Evolutionary conservation across 2,888 invertebrate species (phyloP).

Genomic region (Oegoconia quadripuncta): DNA sequence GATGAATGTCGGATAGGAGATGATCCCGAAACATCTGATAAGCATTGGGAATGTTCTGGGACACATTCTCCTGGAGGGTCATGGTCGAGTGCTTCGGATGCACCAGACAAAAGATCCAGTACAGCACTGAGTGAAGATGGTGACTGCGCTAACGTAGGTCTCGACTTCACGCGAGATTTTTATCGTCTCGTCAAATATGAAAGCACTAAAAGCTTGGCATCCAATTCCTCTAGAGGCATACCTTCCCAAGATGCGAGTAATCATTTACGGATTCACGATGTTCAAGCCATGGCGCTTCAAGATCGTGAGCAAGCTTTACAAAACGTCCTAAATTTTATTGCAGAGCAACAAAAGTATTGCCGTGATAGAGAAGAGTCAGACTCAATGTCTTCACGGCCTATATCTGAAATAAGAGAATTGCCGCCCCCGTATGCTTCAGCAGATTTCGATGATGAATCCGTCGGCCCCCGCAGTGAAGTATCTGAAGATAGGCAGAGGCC

Average conservation of each 20-base stretch:
- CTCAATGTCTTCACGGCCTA: constrained; percentile 73
- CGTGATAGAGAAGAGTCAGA: constrained; percentile 79
- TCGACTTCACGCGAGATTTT: constrained; percentile 89
- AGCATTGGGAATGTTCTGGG: constrained; percentile 82
- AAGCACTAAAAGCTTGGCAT: constrained; percentile 88
- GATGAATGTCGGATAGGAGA: constrained; percentile 81
- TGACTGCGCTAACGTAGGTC: constrained; percentile 83
- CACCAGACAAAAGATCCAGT: constrained; percentile 84
- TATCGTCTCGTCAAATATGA: constrained; percentile 89
- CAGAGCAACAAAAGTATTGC: constrained; percentile 87
- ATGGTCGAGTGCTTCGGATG: constrained; percentile 78
- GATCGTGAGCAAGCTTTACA: constrained; percentile 85
- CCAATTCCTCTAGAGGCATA: constrained; percentile 84
- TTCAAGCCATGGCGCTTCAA: constrained; percentile 68
- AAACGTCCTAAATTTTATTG: constrained; percentile 86
- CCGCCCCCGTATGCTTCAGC: constrained; percentile 73
- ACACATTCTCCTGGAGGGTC: constrained; percentile 81
- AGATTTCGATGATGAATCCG: constrained; percentile 70
- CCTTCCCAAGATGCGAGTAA: constrained; percentile 75
- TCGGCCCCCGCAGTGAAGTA: constrained; percentile 68
- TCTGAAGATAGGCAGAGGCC: constrained; percentile 70
- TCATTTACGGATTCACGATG: constrained; percentile 66
- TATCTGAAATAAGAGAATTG: constrained; percentile 79
- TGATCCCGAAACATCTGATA: constrained; percentile 68
- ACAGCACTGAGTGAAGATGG: constrained; percentile 85